These are phyloP conservation scores for Ametastegia equiseti DNA, from an alignment of 2,888 invertebrate species.

Conservation along the genomic window DNA sequence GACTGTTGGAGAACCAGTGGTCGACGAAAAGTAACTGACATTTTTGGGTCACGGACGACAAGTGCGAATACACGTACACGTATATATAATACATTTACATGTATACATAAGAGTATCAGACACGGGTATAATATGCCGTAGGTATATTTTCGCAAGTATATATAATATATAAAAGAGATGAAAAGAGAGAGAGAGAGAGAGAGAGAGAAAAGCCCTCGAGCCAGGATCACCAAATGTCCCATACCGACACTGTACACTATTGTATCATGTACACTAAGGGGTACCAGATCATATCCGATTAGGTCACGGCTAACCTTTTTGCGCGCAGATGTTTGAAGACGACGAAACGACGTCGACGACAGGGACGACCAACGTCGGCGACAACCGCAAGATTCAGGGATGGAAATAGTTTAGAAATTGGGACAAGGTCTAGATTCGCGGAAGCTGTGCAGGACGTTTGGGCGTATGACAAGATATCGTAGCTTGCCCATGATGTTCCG, in stretches of 20 bases:
- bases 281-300: not conserved
- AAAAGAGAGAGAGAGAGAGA: too few relatives aligned
- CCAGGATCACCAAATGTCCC: not conserved
- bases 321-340: slow-evolving; percentile 24
- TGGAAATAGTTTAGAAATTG: slow-evolving; percentile 42
- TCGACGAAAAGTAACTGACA: slow-evolving; percentile 33
- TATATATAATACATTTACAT: not conserved
- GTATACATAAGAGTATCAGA: not conserved
- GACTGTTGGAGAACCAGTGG: not conserved
- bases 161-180: too few relatives aligned
- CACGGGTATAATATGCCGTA: not conserved
- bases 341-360: too few relatives aligned
- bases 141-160: slow-evolving; percentile 27
- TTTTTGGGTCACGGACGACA: slow-evolving; percentile 41
- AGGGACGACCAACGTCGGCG: too few relatives aligned
- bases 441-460: slow-evolving; percentile 15
- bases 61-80: slow-evolving; percentile 22
- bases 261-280: not conserved
- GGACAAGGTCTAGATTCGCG: slow-evolving; percentile 47
- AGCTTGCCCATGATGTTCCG: too few relatives aligned
- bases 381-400: slow-evolving; percentile 7
- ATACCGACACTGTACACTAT: not conserved
- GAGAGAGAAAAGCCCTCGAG: not conserved
- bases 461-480: not conserved
- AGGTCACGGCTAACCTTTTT: slow-evolving; percentile 12